Evolutionary conservation across 2,113 vertebrate species (phyloP).

Genomic region (Calyptommatus sinebrachiatus): DNA sequence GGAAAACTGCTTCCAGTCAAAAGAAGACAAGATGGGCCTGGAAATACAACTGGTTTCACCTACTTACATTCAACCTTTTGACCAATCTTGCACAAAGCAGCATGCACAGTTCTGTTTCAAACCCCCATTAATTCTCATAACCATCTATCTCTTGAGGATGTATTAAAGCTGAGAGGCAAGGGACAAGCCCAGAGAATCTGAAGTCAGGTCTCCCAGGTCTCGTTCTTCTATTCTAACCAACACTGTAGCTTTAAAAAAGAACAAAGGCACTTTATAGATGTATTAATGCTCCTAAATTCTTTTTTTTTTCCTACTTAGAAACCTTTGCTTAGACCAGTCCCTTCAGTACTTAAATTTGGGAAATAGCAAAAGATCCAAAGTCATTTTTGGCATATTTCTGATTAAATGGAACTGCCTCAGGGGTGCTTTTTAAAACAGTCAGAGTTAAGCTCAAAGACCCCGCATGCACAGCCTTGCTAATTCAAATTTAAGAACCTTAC

Average conservation of each 20-base stretch:
- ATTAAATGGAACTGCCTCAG: not conserved
- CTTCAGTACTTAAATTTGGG: conserved; percentile 24
- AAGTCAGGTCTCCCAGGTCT: too few species aligned
- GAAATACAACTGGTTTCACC: not conserved
- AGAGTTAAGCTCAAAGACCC: too few species aligned
- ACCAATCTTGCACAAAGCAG: too few species aligned
- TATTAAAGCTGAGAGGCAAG: too few species aligned
- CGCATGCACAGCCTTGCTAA: too few species aligned
- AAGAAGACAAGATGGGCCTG: not conserved
- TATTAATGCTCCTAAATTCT: not conserved
- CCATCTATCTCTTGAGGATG: too few species aligned
- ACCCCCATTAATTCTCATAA: too few species aligned
- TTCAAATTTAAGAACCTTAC: too few species aligned
- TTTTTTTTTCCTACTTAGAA: conserved; percentile 33
- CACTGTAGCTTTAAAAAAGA: not conserved
- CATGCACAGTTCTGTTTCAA: too few species aligned
- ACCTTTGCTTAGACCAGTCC: conserved; percentile 40
- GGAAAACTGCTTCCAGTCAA: not conserved
- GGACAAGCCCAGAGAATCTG: too few species aligned
- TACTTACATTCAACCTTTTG: too few species aligned
- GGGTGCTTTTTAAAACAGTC: not conserved
- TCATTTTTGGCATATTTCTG: not conserved
- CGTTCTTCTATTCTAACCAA: too few species aligned
- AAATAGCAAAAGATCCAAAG: not conserved
- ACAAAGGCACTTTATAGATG: not conserved